phyloP scores from a whole-genome alignment of 2,888 invertebrate genomes.

The Phorcus lineatus region DNA sequence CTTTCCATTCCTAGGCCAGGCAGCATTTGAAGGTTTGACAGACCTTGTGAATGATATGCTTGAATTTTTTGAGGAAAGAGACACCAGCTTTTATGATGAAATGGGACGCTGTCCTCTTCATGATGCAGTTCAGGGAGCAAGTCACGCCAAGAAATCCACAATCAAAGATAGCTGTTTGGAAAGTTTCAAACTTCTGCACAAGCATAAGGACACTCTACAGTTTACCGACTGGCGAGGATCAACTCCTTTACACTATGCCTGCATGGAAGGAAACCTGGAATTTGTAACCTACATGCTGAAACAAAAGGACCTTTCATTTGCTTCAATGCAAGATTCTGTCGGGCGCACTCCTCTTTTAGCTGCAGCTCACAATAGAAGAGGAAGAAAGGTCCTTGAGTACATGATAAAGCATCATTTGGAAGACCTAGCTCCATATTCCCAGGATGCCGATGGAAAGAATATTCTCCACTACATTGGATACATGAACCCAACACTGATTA shows the following conservation, averaged over 20 bases:
- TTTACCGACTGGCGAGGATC: constrained; percentile 44
- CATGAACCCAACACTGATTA: not conserved
- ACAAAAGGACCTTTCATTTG: not conserved
- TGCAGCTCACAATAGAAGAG: not conserved
- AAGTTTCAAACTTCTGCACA: not conserved
- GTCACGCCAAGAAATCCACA: constrained; percentile 23
- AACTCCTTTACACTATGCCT: constrained; percentile 49
- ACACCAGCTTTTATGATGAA: constrained; percentile 18
- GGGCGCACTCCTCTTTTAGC: not conserved
- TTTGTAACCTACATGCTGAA: constrained; percentile 36
- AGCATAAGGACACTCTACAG: not conserved
- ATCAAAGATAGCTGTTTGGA: constrained; percentile 35
- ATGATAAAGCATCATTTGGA: constrained; percentile 2
- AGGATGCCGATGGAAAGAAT: not conserved
- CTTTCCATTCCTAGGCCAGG: constrained; percentile 37
- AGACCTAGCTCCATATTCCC: not conserved
- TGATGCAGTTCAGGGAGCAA: constrained; percentile 42
- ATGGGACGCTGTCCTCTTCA: constrained; percentile 44
- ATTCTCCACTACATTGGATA: not conserved
- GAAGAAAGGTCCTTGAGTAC: not conserved
- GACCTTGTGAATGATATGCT: constrained; percentile 25
- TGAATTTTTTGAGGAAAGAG: too few relatives aligned
- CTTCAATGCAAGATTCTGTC: not conserved
- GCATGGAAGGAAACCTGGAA: constrained; percentile 39
- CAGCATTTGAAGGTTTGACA: constrained; percentile 33